Evolutionary conservation across 2,797 vertebrate genomes (phyloP).

Genomic region (Eulemur albifrons): DNA sequence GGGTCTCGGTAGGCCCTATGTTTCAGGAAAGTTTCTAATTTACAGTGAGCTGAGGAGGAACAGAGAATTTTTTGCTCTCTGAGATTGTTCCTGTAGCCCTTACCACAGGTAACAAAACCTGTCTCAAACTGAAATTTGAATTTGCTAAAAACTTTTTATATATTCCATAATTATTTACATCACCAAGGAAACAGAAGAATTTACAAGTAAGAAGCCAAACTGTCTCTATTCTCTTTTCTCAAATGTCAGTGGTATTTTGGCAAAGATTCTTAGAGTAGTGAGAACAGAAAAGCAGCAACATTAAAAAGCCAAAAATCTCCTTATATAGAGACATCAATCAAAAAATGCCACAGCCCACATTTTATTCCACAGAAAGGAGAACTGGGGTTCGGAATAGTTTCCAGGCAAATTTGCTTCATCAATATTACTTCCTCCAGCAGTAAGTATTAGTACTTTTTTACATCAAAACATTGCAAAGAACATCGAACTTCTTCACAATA

Average conservation of each 20-base stretch:
- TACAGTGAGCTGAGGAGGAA: background rate
- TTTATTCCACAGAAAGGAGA: conserved; percentile 47
- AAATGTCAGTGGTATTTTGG: conserved; percentile 77
- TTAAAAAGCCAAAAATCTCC: conserved; percentile 60
- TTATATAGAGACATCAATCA: conserved; percentile 64
- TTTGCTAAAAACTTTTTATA: conserved; percentile 66
- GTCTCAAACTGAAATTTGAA: conserved; percentile 38
- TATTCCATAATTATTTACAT: conserved; percentile 75
- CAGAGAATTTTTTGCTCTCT: background rate
- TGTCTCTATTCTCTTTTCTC: conserved; percentile 77
- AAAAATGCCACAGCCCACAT: conserved; percentile 50
- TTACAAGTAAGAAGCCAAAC: conserved; percentile 66
- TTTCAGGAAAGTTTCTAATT: conserved; percentile 3
- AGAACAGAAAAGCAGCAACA: conserved; percentile 69
- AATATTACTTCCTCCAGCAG: background rate
- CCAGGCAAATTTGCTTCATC: conserved; percentile 17
- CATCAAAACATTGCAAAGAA: background rate
- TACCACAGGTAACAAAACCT: conserved; percentile 51
- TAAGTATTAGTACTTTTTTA: background rate
- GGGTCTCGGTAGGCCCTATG: background rate
- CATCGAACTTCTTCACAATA: background rate
- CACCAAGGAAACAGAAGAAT: conserved; percentile 77
- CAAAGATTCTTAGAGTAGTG: conserved; percentile 62
- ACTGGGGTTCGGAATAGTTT: background rate
- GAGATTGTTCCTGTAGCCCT: background rate